Base-by-base conservation (phyloP, 30 jellyfish, hydroid and myxozoan species). In the Aurelia coerulea region DNA sequence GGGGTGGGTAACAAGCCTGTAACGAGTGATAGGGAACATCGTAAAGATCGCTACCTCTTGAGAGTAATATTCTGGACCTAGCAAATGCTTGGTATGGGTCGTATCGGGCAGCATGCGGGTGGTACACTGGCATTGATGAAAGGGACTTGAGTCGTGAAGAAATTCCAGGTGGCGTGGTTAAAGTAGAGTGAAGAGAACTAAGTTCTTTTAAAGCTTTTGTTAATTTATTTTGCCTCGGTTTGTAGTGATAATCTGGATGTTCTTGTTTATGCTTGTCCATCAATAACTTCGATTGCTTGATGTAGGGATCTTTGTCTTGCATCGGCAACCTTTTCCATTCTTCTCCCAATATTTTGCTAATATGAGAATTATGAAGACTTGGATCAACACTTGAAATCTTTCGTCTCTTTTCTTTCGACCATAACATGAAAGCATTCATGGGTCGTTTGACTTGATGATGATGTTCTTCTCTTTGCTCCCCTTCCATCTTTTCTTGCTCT, bases 361-460 rank as follows among this genome's bases (percentile, higher is more conserved):
- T 91, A 49, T 77, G 96, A 23, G 97, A 92, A 76, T 91, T 91
- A 70, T 91, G 97, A 2, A 91, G 92, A 53, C 96, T 60, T 17
- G 97, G 97, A 60, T 91, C 97, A 3, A 69, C 87, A 41, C 81
- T 84, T 32, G 97, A 91, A 3, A 91, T 77, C 81, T 83, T 83
- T 5, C 97, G 80, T 18, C 97, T 75, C 29, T 84, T 91, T 53
- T 77, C 95, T 52, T 91, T 84, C 58, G 97, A 91, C 97, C 97
- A 91, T 2, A 91, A 85, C 97, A 91, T 91, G 92, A 91, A 91
- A 14, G 97, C 97, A 51, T 91, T 91, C 97, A 91, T 91, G 10
- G 97, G 97, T 6, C 97, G 65, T 62, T 91, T 91, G 51, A 90
- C 90, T 59, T 63, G 72, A 17, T 23, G 50, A 63, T 58, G 34